phyloP scores from a whole-genome alignment of 2,888 invertebrate genomes.

The Drosophila leonis region DNA sequence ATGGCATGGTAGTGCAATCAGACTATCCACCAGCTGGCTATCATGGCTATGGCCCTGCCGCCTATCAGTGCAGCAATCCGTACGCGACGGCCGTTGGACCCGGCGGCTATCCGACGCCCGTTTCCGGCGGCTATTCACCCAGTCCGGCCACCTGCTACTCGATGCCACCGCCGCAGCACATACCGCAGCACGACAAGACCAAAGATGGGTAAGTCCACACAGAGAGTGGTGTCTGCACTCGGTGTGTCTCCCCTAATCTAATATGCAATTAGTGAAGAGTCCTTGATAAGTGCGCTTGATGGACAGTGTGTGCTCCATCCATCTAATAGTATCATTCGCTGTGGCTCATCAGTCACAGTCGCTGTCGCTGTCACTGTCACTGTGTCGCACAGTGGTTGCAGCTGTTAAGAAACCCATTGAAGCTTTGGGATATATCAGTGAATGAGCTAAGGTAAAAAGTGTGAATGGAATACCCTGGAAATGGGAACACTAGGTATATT shows the following conservation, averaged over 20 bases:
- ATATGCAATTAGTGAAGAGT: conserved; percentile 63
- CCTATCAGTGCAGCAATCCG: conserved; percentile 86
- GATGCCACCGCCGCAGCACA: conserved; percentile 94
- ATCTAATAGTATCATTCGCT: conserved; percentile 6
- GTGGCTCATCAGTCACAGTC: conserved; percentile 28
- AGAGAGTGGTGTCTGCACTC: too few species aligned
- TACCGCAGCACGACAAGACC: conserved; percentile 91
- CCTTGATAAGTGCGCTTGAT: conserved; percentile 19
- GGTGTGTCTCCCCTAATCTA: conserved; percentile 28
- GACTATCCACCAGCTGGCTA: conserved; percentile 93
- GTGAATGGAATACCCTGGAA: background rate
- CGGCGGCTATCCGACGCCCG: conserved; percentile 89
- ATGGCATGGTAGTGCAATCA: conserved; percentile 92
- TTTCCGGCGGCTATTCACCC: conserved; percentile 90
- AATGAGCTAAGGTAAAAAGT: background rate
- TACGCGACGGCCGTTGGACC: conserved; percentile 86
- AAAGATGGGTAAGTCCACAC: conserved; percentile 85
- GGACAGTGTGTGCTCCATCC: background rate
- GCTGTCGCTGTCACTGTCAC: conserved; percentile 3
- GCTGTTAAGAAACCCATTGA: background rate
- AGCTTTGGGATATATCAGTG: background rate
- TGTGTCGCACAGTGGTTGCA: conserved; percentile 20
- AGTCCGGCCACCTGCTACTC: conserved; percentile 91
- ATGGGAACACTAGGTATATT: background rate
- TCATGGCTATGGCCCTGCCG: conserved; percentile 89